Base-by-base conservation (phyloP, 1,140 invertebrate species). In the Elymnias hypermnestra region DNA sequence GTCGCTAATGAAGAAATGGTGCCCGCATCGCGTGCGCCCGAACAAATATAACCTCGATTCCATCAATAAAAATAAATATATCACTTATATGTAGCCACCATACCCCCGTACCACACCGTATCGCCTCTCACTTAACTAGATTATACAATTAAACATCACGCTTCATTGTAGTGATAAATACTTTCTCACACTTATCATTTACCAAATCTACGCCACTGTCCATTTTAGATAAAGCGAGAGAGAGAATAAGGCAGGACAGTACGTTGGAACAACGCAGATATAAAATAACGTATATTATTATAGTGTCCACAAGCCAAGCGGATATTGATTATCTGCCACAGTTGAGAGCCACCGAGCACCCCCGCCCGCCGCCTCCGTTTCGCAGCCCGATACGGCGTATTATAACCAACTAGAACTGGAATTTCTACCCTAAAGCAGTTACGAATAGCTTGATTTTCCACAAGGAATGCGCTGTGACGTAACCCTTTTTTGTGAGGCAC, bases 271-370 rank as follows among this genome's bases (percentile, higher is more conserved):
- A 63, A 63, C 50, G 60, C 63, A 57, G 75, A 61, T 69, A 75
- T 78, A 81, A 72, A 82, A 79, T 85, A 85, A 82, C 82, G 68
- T 84, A 83, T 85, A 83, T 79, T 83, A 83, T 75, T 83, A 85
- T 85, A 82, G 81, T 85, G 85, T 86, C 83, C 83, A 86, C 82
- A 84, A 83, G 83, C 82, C 82, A 82, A 85, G 83, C 86, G 86
- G 86, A 87, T 87, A 87, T 87, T 87, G 85, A 87, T 87, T 87
- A 87, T 87, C 85, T 86, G 83, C 83, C 83, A 85, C 73, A 83
- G 82, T 81, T 81, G 82, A 83, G 78, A 83, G 78, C 77, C 75
- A 71, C 68, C 65, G 68, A 74, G 56, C 57, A 62, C 74, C 76
- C 67, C 68, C 49, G 53, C 50, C 66, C 49, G 51, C 52, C 53